phyloP scores from a whole-genome alignment of 1,140 invertebrate genomes.

The Lepidotrigona ventralis region DNA sequence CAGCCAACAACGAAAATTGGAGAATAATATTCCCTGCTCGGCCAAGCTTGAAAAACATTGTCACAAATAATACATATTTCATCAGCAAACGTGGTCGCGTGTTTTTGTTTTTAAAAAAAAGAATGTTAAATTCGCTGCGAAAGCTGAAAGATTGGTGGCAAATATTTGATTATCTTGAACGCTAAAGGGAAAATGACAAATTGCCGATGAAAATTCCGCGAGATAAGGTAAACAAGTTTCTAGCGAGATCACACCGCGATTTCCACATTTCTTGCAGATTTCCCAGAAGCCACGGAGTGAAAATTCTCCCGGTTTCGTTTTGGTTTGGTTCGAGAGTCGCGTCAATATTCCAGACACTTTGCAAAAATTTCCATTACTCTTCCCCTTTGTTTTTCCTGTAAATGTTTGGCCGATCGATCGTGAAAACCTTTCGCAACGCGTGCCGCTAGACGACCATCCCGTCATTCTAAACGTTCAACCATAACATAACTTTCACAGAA shows the following conservation, averaged over 20 bases:
- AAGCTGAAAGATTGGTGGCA: background rate
- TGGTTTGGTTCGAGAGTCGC: background rate
- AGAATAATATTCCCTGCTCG: background rate
- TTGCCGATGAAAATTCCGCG: background rate
- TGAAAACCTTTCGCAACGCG: conserved; percentile 1
- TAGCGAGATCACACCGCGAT: background rate
- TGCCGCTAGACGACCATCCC: background rate
- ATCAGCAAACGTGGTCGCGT: background rate
- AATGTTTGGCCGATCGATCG: conserved; percentile 49
- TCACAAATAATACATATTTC: background rate
- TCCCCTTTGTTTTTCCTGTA: conserved; percentile 40
- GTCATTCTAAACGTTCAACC: background rate
- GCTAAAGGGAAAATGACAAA: no score
- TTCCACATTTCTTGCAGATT: background rate
- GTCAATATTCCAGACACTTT: conserved; percentile 37
- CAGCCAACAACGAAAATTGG: background rate
- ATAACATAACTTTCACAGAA: background rate
- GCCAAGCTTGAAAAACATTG: background rate
- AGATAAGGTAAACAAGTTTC: background rate
- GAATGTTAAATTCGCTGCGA: background rate
- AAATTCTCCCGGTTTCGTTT: conserved; percentile 30
- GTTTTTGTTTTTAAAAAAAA: background rate
- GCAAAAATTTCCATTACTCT: conserved; percentile 60
- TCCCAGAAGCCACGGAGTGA: background rate
- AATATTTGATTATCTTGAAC: background rate